phyloP scores from a whole-genome alignment of 2,888 invertebrate species.

The Trissoscelio sp. region DNA sequence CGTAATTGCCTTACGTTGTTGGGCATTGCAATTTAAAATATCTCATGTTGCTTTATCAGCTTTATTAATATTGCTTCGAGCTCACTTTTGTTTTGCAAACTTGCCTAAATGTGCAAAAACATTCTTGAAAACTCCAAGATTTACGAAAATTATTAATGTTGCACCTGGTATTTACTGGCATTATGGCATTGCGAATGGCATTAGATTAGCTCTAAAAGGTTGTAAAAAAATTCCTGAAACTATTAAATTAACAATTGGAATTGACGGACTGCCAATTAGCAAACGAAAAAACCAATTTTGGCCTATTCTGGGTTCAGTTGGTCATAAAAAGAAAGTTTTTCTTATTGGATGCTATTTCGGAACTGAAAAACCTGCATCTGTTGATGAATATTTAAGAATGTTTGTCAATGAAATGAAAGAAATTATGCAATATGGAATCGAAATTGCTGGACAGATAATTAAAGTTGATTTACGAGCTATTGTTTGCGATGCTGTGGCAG shows the following conservation, averaged over 20 bases:
- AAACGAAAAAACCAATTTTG: slow-evolving; percentile 1
- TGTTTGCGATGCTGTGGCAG: slow-evolving; percentile 30
- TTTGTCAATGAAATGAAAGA: slow-evolving; percentile 1
- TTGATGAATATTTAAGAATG: background rate
- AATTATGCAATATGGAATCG: background rate
- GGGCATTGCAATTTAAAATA: background rate
- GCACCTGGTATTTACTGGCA: background rate
- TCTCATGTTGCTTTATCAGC: background rate
- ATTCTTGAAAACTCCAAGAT: slow-evolving; percentile 15
- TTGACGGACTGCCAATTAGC: slow-evolving; percentile 4
- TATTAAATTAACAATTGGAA: slow-evolving; percentile 1
- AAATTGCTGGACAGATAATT: background rate
- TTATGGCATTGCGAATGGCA: slow-evolving; percentile 8
- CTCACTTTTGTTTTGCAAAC: background rate
- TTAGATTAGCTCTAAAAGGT: background rate
- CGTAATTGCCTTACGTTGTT: background rate
- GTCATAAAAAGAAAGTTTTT: background rate
- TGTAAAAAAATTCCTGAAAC: background rate
- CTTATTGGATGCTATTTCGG: slow-evolving; percentile 20
- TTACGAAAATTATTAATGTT: background rate
- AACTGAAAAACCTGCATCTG: background rate
- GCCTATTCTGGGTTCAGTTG: slow-evolving; percentile 21
- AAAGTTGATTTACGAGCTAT: background rate
- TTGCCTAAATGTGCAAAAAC: slow-evolving; percentile 6
- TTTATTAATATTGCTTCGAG: background rate